These are phyloP conservation scores for Leucopsar rothschildi DNA, from an alignment of 2,113 vertebrate species.

Conservation along the genomic window DNA sequence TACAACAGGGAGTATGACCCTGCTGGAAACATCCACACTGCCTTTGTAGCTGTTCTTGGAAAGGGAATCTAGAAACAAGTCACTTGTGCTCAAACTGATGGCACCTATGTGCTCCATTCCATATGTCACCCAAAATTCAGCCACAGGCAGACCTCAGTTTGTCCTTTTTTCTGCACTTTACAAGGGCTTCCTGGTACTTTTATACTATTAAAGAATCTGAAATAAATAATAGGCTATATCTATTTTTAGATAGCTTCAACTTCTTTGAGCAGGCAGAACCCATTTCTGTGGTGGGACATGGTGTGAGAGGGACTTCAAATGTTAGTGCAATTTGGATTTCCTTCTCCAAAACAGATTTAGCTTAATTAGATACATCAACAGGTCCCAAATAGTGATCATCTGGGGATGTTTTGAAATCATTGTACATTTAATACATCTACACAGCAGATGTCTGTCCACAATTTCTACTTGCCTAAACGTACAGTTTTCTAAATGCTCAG, in stretches of 20 bases:
- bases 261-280: neutral
- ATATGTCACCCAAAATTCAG: neutral
- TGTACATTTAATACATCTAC: neutral
- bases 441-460: neutral
- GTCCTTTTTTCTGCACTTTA: neutral
- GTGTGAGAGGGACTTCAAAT: neutral
- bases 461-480: neutral
- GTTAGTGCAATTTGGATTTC: neutral
- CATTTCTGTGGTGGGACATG: rapidly evolving
- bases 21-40: neutral
- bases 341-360: neutral
- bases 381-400: neutral
- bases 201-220: neutral
- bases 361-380: neutral
- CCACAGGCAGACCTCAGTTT: neutral
- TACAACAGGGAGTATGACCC: neutral
- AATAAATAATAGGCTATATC: neutral
- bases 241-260: neutral
- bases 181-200: neutral
- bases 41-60: neutral
- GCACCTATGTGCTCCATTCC: neutral
- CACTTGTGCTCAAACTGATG: neutral
- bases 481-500: neutral
- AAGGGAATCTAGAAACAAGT: neutral
- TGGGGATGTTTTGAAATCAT: neutral